These are phyloP conservation scores for Dysmachus trigonus DNA, from an alignment of 2,888 invertebrate species.

Conservation along the genomic window DNA sequence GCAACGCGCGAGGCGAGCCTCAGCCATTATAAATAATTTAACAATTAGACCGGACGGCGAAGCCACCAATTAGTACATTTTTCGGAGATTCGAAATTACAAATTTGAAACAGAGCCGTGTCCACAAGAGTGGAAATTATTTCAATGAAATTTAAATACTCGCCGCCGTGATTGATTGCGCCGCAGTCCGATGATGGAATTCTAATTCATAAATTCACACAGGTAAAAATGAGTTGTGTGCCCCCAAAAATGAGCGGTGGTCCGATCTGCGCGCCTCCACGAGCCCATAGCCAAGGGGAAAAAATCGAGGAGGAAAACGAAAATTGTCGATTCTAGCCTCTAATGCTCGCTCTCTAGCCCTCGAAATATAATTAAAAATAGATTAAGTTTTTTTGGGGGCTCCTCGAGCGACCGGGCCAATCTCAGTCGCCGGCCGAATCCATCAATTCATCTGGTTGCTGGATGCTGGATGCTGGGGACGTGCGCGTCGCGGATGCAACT, in stretches of 20 bases:
- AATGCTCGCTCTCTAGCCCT: not conserved
- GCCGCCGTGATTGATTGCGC: slow-evolving; percentile 14
- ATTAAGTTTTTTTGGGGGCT: slow-evolving; percentile 26
- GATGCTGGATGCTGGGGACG: not conserved
- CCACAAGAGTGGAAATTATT: slow-evolving; percentile 23
- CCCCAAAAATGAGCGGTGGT: not conserved
- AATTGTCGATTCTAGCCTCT: slow-evolving; percentile 14
- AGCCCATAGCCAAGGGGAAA: not conserved
- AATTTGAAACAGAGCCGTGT: slow-evolving; percentile 13
- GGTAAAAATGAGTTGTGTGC: not conserved
- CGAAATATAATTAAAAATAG: slow-evolving; percentile 37
- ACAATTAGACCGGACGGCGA: not conserved
- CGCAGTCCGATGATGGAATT: not conserved
- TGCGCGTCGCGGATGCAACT: not conserved
- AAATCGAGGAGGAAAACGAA: not conserved
- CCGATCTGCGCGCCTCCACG: not conserved
- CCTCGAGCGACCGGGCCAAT: not conserved
- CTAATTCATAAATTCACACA: slow-evolving; percentile 6
- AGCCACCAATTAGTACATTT: slow-evolving; percentile 18
- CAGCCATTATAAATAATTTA: slow-evolving; percentile 27
- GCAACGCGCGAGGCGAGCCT: not conserved
- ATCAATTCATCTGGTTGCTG: not conserved
- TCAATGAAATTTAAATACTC: slow-evolving; percentile 31
- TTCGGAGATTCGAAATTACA: not conserved
- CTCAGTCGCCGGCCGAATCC: slow-evolving; percentile 11